These are phyloP conservation scores for Parapristionchus giblindavisi DNA, from an alignment of 2,888 invertebrate genomes.

Conservation along the genomic window DNA sequence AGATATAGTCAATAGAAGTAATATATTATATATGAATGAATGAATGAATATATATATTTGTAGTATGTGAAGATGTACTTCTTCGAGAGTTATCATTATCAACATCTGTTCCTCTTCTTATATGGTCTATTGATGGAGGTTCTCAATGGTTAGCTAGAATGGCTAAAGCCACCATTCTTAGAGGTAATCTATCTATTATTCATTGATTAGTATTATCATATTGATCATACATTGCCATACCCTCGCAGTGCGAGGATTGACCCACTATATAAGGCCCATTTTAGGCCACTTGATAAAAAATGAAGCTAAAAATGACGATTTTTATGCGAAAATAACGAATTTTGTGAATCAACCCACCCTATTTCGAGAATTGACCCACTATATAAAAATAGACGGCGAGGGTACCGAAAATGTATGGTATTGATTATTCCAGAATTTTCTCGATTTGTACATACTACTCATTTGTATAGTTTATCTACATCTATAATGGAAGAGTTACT, in stretches of 20 bases:
- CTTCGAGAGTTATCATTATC: constrained; percentile 85
- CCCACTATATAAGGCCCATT: too few species aligned
- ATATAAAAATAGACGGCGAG: not conserved
- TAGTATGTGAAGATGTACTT: constrained; percentile 90
- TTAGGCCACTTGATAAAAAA: too few species aligned
- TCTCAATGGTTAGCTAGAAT: constrained; percentile 88
- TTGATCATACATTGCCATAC: too few species aligned
- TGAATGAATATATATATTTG: too few species aligned
- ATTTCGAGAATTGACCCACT: not conserved
- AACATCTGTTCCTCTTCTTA: constrained; percentile 82
- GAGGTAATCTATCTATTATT: constrained; percentile 1
- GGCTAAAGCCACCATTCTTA: constrained; percentile 40
- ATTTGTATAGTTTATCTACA: constrained; percentile 40
- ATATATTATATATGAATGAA: too few species aligned
- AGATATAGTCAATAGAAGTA: too few species aligned
- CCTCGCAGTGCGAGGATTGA: too few species aligned
- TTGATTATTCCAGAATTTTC: constrained; percentile 36
- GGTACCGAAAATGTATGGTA: not conserved
- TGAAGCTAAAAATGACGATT: too few species aligned
- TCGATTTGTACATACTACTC: constrained; percentile 35
- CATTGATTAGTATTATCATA: too few species aligned
- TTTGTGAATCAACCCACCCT: not conserved
- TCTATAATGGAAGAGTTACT: constrained; percentile 39
- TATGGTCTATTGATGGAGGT: constrained; percentile 89
- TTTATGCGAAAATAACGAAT: not conserved